Base-by-base conservation (phyloP, 2,113 vertebrate genomes). In the Pachycephala philippinensis region DNA sequence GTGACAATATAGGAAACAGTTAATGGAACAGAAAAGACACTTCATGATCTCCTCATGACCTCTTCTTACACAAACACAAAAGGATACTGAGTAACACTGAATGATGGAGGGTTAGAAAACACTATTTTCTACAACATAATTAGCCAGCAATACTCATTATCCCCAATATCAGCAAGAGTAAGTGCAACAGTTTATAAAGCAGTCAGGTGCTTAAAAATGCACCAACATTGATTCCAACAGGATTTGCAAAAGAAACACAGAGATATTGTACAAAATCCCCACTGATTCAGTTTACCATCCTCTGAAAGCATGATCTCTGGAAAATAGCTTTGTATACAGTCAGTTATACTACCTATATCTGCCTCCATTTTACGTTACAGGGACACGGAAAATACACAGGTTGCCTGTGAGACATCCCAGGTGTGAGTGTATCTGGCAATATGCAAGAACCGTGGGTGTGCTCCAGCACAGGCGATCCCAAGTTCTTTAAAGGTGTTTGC, bases 391-490 rank as follows among this genome's bases (percentile, higher is more conserved):
- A 83, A 40, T 11, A n/a, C 18, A 50, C 13, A 54, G 26, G 11
- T 15, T 71, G 28, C 28, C 54, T 23, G 45, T 20, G 30, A 50
- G 50, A 33, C 18, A n/a, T 22, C 15, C 15, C 13, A 4, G 37
- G 37, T 39, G 37, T 39, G 37, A 39, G 19, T 22, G 9, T 49
- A n/a, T n/a, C 19, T 40, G n/a, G 5, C 13, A 78, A 52, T 17
- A 30, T 12, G 13, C 26, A 26, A 35, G 26, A 39, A 50, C 6
- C 3, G 4, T 2, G 3, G 6, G 3, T 15, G 3, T 28, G 35
- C 50, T 72, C 12, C 1, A 3, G 10, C 6, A 27, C 3, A 54
- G 68, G 9, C 3, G 15, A 39, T 35, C 4, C 7, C 5, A 18
- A 24, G 4, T 6, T 30, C 39, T 81, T 81, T 30, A 15, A 80